Evolutionary conservation across 2,797 vertebrate genomes (phyloP).

Genomic region (Muscicapa striata): DNA sequence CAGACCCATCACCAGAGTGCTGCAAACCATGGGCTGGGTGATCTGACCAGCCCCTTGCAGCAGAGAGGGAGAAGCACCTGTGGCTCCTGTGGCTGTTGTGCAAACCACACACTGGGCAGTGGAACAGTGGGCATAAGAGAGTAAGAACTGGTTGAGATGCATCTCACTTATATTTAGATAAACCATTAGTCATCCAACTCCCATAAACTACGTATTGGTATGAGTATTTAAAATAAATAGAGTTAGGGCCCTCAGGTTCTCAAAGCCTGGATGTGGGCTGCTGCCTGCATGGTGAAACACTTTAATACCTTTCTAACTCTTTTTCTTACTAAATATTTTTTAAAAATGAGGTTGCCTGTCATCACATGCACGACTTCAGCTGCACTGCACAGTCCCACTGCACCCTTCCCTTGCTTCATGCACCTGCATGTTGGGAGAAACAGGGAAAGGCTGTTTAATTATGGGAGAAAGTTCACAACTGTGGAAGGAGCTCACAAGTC

Average conservation of each 20-base stretch:
- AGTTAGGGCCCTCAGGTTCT: background rate
- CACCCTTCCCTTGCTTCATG: background rate
- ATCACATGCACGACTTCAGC: background rate
- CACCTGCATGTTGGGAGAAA: background rate
- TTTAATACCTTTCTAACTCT: background rate
- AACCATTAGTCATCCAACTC: background rate
- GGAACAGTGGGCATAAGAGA: background rate
- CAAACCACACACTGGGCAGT: background rate
- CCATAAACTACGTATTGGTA: background rate
- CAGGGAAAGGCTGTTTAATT: background rate
- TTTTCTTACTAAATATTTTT: background rate
- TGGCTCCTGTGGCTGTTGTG: background rate
- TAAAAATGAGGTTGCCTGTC: background rate
- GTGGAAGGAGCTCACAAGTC: background rate
- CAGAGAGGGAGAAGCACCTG: background rate
- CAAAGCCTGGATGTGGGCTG: background rate
- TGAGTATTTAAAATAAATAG: background rate
- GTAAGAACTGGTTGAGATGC: background rate
- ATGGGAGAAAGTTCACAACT: background rate
- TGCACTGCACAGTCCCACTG: background rate
- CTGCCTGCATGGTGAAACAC: background rate
- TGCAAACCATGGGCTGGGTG: accelerated
- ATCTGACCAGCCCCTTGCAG: background rate
- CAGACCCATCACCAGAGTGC: accelerated
- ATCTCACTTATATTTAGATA: background rate